phyloP scores from a whole-genome alignment of 2,113 vertebrate genomes.

The Gnathonemus echidnorhynchus region DNA sequence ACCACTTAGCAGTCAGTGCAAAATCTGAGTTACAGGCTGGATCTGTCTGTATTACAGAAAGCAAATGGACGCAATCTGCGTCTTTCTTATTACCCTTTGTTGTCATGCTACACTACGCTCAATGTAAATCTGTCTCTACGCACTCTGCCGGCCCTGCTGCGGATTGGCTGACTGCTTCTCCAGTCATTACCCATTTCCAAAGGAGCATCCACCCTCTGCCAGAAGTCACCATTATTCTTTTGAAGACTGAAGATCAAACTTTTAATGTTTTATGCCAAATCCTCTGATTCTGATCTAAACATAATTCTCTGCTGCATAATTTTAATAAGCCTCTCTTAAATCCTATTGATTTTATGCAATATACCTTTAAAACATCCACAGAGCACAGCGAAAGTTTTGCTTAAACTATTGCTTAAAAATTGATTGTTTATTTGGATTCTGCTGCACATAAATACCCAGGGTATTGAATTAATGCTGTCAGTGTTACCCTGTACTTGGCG shows the following conservation, averaged over 20 bases:
- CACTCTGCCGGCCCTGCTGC: not conserved
- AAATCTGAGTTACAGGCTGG: not conserved
- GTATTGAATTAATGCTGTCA: not conserved
- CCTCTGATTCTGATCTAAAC: not conserved
- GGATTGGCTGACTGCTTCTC: not conserved
- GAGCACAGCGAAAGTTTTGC: not conserved
- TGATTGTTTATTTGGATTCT: not conserved
- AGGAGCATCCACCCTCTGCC: not conserved
- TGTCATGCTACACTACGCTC: not conserved
- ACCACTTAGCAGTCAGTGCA: not conserved
- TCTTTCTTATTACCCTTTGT: not conserved
- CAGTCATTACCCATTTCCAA: not conserved
- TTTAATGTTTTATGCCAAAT: not conserved
- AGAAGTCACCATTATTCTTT: not conserved
- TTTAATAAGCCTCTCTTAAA: not conserved
- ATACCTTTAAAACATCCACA: not conserved
- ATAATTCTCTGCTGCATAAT: not conserved
- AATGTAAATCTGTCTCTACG: not conserved
- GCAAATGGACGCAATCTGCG: not conserved
- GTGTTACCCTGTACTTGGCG: not conserved
- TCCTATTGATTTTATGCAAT: not conserved
- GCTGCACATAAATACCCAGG: not conserved
- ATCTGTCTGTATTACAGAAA: not conserved
- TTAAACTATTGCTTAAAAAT: not conserved
- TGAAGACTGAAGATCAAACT: not conserved